A percentile compares a stretch with the other conserved stretches of the same genome.
phyloP scores from a whole-genome alignment of 2,888 invertebrate species.

The Trachelus iudaicus region DNA sequence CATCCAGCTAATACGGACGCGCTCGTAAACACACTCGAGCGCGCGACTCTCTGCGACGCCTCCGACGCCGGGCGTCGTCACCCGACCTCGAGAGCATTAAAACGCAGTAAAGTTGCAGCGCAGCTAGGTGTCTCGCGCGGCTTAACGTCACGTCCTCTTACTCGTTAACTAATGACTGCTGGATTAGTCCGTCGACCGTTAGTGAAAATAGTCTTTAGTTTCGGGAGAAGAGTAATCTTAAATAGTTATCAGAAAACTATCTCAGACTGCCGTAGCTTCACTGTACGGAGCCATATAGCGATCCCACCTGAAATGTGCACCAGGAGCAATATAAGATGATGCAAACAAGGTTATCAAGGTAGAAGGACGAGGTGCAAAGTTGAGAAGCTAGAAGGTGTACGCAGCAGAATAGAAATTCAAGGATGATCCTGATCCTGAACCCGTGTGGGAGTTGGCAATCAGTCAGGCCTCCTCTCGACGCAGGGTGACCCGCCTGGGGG shows the following conservation, averaged over 20 bases:
- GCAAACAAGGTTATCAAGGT: background rate
- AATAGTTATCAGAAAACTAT: background rate
- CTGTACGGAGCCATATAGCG: background rate
- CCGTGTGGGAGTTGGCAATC: conserved; percentile 58
- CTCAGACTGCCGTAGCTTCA: background rate
- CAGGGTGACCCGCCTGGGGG: conserved; percentile 55
- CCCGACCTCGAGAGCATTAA: conserved; percentile 25
- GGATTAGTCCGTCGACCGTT: conserved; percentile 8
- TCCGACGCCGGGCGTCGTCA: conserved; percentile 22
- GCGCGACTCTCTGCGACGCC: conserved; percentile 20
- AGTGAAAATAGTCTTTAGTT: background rate
- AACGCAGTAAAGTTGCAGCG: conserved; percentile 27
- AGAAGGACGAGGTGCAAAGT: background rate
- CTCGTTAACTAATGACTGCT: conserved; percentile 29
- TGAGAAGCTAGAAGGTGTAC: background rate
- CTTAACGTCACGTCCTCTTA: conserved; percentile 24
- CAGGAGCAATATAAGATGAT: background rate
- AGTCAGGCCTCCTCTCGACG: conserved; percentile 53
- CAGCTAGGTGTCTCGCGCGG: background rate
- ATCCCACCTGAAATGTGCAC: background rate
- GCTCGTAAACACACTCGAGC: conserved; percentile 51
- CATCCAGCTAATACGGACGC: conserved; percentile 49
- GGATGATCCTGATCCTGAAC: conserved; percentile 12
- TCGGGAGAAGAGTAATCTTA: background rate
- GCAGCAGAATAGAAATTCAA: background rate